These are phyloP conservation scores for Patella pellucida DNA, from an alignment of 2,888 invertebrate species.

Conservation along the genomic window DNA sequence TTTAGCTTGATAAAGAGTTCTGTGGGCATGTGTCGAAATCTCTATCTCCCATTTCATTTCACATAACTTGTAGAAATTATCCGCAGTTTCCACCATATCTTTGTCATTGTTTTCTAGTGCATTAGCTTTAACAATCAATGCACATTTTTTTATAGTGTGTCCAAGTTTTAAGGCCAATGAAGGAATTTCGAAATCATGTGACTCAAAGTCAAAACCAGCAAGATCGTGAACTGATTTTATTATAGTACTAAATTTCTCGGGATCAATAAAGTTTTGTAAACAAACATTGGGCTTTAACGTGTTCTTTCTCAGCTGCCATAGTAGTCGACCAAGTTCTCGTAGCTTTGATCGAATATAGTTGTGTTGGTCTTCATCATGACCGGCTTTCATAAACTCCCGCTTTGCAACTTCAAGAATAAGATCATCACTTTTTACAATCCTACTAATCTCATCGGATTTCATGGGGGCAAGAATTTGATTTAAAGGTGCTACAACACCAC, in stretches of 20 bases:
- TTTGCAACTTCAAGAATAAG: not conserved
- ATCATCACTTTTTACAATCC: not conserved
- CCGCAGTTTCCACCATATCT: not conserved
- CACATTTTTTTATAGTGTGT: not conserved
- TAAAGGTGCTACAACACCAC: not conserved
- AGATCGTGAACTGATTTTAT: not conserved
- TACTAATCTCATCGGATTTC: not conserved
- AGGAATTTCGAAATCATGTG: not conserved
- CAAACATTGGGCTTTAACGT: not conserved
- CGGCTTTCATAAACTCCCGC: not conserved
- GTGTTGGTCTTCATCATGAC: not conserved
- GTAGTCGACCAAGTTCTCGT: not conserved
- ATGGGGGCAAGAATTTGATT: not conserved
- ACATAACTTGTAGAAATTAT: not conserved
- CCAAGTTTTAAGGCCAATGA: not conserved
- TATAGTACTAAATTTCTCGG: not conserved
- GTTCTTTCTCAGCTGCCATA: not conserved
- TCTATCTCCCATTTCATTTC: conserved; percentile 6
- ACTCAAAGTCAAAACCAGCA: not conserved
- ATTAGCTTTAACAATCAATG: not conserved
- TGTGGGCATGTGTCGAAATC: not conserved
- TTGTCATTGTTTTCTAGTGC: not conserved
- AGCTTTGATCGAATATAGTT: not conserved
- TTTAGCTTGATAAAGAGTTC: not conserved
- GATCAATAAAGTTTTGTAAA: not conserved